Conservation (phyloP, 2,888 invertebrate species). For the Seira ritae region DNA sequence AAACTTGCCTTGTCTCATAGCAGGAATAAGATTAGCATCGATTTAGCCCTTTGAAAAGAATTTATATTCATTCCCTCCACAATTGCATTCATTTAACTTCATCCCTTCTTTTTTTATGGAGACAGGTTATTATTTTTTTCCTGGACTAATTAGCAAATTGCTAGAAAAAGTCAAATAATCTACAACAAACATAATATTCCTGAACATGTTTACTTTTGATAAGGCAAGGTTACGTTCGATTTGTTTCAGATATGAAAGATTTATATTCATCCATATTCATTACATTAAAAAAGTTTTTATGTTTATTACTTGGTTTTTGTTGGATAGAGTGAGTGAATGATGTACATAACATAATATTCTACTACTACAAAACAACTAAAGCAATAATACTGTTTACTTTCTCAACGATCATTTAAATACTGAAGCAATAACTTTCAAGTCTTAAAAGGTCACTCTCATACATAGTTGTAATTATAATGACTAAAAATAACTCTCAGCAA, state of each 20-base stretch:
- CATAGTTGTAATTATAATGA: conserved; percentile 15
- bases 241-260: conserved; percentile 51
- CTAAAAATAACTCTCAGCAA: conserved; percentile 20
- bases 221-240: conserved; percentile 26
- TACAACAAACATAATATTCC: background rate
- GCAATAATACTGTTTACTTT: too few species aligned
- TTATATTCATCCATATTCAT: conserved; percentile 51
- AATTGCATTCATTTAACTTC: background rate
- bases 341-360: background rate
- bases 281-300: background rate
- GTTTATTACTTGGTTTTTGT: conserved; percentile 25
- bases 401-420: too few species aligned
- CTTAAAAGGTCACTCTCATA: conserved; percentile 15
- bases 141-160: conserved; percentile 53
- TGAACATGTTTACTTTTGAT: too few species aligned
- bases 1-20: too few species aligned
- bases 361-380: too few species aligned
- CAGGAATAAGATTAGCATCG: conserved; percentile 15
- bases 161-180: conserved; percentile 1
- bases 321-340: conserved; percentile 24
- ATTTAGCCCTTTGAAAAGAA: conserved; percentile 23
- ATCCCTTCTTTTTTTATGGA: background rate
- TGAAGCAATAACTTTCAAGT: conserved; percentile 48
- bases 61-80: conserved; percentile 18
- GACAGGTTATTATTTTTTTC: conserved; percentile 31